Evolutionary conservation across 37 sponge, comb jelly and placozoan species (phyloP), one percentile per base, ranked within the genome.

Genomic region (Lycopodina hypogea): DNA sequence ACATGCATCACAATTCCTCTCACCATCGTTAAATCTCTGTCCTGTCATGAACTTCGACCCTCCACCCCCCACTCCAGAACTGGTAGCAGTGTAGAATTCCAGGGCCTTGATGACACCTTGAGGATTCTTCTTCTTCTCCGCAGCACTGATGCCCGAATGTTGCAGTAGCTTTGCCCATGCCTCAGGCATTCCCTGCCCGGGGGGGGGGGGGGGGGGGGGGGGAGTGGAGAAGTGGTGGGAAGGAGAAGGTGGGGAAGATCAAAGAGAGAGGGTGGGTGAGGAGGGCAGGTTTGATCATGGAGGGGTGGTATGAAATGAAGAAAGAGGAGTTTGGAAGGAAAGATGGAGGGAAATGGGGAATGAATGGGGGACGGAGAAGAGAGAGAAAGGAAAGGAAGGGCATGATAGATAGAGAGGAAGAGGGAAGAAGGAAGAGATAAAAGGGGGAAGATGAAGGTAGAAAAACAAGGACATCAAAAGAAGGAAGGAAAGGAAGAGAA

Each of bases 91-190:
- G 72, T 86, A 94, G 80, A 94, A 96, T 80, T 96, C 86, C 38
- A 96, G 78, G 8, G 89, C 95, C 40, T 94, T 86, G 58, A 96
- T 91, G 58, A 96, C 97, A 72, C 92, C 93, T 81, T 95, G 81
- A 24, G 93, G 88, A 64, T 88, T 88, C 68, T 88, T 87, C 56
- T 84, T 80, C 64, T 85, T 88, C 85, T 92, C 86, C 19, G 81
- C 88, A 33, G 73, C 72, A 84, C 76, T 87, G 62, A 96, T 96
- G 38, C 94, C 94, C 23, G 95, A 89, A 30, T 82, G 83, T 58
- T 89, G 83, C 12, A 96, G 81, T 42, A 96, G 84, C 69, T 78
- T 80, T 3, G 92, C 76, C 97, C 97, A 96, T 76, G 90, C 92
- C 53, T 88, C 82, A 36, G 97, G 97, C 97, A 96, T 96, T 26